phyloP scores from a whole-genome alignment of 2,888 invertebrate species.

The Stomorhina lunata region DNA sequence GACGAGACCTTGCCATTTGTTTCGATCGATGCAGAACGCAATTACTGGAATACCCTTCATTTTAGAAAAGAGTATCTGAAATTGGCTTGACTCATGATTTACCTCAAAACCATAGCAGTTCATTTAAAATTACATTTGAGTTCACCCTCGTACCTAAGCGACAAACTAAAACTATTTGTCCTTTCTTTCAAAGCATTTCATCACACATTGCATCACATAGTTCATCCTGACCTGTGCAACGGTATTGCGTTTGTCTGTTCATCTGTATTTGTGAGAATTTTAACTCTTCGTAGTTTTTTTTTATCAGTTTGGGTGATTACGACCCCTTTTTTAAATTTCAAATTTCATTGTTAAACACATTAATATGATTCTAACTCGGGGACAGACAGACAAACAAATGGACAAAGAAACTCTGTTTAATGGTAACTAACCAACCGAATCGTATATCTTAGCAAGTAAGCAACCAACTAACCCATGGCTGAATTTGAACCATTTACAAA shows the following conservation, averaged over 20 bases:
- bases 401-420: constrained; percentile 34
- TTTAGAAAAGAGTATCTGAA: not conserved
- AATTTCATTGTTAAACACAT: constrained; percentile 64
- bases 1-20: too few species aligned
- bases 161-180: constrained; percentile 5
- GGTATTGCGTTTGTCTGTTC: not conserved
- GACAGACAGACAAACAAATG: constrained; percentile 20
- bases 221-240: constrained; percentile 31
- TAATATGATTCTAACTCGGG: constrained; percentile 53
- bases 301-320: constrained; percentile 61
- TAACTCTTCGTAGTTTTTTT: constrained; percentile 23
- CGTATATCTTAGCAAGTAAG: not conserved
- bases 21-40: too few species aligned
- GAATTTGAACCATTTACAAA: constrained; percentile 55
- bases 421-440: constrained; percentile 9
- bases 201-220: constrained; percentile 48
- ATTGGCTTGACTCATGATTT: not conserved
- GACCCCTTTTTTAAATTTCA: constrained; percentile 65
- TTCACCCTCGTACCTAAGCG: not conserved
- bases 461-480: constrained; percentile 10
- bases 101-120: too few species aligned
- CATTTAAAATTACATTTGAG: not conserved
- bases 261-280: not conserved
- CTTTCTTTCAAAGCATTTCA: constrained; percentile 43
- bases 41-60: too few species aligned